These are phyloP conservation scores for Netelia fuscicornis DNA, from an alignment of 2,888 invertebrate species.

Conservation along the genomic window DNA sequence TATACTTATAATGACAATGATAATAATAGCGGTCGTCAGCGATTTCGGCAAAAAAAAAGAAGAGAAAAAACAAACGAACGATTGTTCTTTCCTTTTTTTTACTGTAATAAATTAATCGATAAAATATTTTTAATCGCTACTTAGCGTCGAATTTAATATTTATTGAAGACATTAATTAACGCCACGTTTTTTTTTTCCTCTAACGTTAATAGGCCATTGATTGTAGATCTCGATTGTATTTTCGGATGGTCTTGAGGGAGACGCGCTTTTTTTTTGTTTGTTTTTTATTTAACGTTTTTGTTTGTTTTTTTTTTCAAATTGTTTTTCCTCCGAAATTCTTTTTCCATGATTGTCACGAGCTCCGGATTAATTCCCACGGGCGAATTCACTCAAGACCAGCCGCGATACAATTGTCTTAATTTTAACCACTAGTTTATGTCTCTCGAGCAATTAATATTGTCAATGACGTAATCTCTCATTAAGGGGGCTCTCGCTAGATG, in stretches of 20 bases:
- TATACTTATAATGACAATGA: slow-evolving; percentile 36
- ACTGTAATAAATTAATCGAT: slow-evolving; percentile 36
- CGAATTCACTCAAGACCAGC: slow-evolving; percentile 48
- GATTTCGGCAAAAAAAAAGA: slow-evolving; percentile 50
- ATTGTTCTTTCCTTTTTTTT: not conserved
- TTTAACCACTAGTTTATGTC: slow-evolving; percentile 70
- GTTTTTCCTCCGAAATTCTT: slow-evolving; percentile 4
- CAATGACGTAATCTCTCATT: slow-evolving; percentile 73
- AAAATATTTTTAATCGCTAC: slow-evolving; percentile 58
- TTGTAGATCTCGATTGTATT: slow-evolving; percentile 73
- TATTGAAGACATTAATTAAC: slow-evolving; percentile 77
- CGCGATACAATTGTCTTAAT: slow-evolving; percentile 69
- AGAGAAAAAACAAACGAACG: slow-evolving; percentile 20
- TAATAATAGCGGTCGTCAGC: slow-evolving; percentile 29
- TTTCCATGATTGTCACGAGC: slow-evolving; percentile 19
- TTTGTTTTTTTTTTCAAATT: slow-evolving; percentile 19
- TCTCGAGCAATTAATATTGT: slow-evolving; percentile 77
- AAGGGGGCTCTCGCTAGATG: slow-evolving; percentile 65
- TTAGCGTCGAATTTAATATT: slow-evolving; percentile 69
- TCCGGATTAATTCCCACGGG: slow-evolving; percentile 23
- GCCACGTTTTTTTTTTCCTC: slow-evolving; percentile 64
- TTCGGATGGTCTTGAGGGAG: slow-evolving; percentile 66
- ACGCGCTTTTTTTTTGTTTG: slow-evolving; percentile 55
- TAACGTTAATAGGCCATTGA: slow-evolving; percentile 80
- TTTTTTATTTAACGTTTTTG: slow-evolving; percentile 22